Evolutionary conservation across 2,113 vertebrate genomes (phyloP), one percentile per base, ranked within the genome.

Genomic region (Catharus minimus): DNA sequence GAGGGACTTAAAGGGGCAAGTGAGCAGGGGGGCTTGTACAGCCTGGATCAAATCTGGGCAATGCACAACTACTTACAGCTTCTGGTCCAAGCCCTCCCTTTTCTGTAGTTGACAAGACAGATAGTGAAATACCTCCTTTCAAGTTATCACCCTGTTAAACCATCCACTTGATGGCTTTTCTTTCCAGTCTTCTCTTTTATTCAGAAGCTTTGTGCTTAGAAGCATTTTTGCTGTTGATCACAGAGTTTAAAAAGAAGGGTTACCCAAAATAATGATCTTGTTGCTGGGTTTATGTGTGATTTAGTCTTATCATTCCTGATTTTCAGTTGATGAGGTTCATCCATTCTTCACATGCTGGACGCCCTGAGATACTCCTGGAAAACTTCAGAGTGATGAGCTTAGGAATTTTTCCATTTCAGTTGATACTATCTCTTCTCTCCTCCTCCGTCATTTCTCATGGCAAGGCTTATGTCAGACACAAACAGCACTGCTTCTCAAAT

Each of bases 401-500:
- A 47, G 32, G 52, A 86, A 53, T 78, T 68, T 88, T 86, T 83
- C 49, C 22, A 27, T 81, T 89, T 84, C 46, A 16, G 66, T 65
- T 2, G 24, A 38, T n/a, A 76, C 43, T 55, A 69, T 92, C 46
- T 93, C 26, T n/a, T 89, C 32, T 87, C 44, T 91, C 56, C 56
- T 92, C 44, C 77, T 86, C 62, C 49, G 19, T 68, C 24, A 49
- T 77, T 90, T 92, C 64, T 50, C 66, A 84, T 0, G 0, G 53
- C 10, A 60, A 68, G 32, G 57, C 46, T 92, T 72, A 41, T 57
- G 49, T 57, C 81, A 92, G 61, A 90, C 66, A 75, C 52, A 75
- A 86, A 75, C 56, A 81, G 9, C 23, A 47, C 30, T 26, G 22
- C 57, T 95, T 93, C 86, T 95, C 86, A 73, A 41, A 82, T 87